Evolutionary conservation across 1,140 invertebrate genomes (phyloP).

Genomic region (Mya arenaria): DNA sequence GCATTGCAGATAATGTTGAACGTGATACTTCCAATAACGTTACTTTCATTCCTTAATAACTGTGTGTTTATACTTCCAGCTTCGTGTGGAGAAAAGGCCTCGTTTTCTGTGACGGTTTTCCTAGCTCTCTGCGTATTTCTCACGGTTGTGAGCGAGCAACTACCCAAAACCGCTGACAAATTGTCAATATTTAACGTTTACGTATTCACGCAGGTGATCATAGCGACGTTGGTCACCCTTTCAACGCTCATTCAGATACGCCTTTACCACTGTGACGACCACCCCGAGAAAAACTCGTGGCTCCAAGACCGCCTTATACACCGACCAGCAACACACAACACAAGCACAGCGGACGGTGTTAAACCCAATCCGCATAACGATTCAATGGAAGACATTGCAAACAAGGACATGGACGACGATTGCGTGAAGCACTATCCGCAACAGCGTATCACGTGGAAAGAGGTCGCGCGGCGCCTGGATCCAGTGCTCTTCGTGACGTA

Average conservation of each 20-base stretch:
- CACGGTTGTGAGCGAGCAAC: constrained; percentile 83
- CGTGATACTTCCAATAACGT: constrained; percentile 83
- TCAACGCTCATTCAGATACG: constrained; percentile 31
- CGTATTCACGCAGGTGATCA: neutral
- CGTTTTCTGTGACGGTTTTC: constrained; percentile 84
- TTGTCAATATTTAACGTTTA: constrained; percentile 83
- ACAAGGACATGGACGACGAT: no score
- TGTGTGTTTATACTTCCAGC: constrained; percentile 84
- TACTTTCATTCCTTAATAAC: constrained; percentile 83
- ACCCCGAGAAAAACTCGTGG: neutral
- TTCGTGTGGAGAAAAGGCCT: constrained; percentile 84
- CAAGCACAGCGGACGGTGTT: no score
- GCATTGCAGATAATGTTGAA: constrained; percentile 82
- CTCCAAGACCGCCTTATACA: neutral
- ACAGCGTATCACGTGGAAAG: neutral
- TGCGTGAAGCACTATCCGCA: no score
- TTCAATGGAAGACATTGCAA: no score
- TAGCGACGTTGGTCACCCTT: neutral
- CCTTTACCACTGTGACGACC: neutral
- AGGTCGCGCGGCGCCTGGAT: neutral
- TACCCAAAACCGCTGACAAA: constrained; percentile 84
- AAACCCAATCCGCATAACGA: no score
- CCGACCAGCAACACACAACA: no score
- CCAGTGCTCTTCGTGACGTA: neutral
- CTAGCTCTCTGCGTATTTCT: constrained; percentile 84